Conservation (phyloP, 2,888 invertebrate species). For the Patella pellucida region DNA sequence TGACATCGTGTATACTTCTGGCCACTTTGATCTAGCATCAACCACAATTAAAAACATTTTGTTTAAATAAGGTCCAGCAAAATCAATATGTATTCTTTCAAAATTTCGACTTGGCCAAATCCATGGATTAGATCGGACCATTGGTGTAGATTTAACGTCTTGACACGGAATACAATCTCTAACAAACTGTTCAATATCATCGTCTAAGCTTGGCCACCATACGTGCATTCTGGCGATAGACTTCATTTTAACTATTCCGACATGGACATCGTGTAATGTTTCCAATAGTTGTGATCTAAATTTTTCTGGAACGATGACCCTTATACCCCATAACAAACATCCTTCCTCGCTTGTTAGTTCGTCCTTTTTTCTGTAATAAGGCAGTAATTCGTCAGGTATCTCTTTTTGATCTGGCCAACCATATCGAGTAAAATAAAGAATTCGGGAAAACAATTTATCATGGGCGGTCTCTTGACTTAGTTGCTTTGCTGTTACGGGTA, state of each 20-base stretch:
- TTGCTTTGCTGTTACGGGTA: constrained; percentile 34
- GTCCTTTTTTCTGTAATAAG: background rate
- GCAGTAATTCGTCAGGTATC: constrained; percentile 43
- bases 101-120: constrained; percentile 37
- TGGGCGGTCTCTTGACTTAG: constrained; percentile 24
- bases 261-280: constrained; percentile 34
- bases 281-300: background rate
- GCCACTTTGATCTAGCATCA: background rate
- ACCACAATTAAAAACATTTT: background rate
- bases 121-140: background rate
- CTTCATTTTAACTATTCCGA: constrained; percentile 50
- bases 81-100: constrained; percentile 47
- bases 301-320: background rate
- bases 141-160: background rate
- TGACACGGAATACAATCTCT: background rate
- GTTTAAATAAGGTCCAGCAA: constrained; percentile 20
- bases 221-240: constrained; percentile 43
- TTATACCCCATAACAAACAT: constrained; percentile 8
- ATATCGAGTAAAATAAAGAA: constrained; percentile 23
- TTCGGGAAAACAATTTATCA: constrained; percentile 29
- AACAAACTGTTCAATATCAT: background rate
- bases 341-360: constrained; percentile 6
- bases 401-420: constrained; percentile 25
- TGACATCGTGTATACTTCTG: background rate
- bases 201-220: constrained; percentile 46